Evolutionary conservation across 2,797 vertebrate species (phyloP).

Genomic region (Acipenser ruthenus): DNA sequence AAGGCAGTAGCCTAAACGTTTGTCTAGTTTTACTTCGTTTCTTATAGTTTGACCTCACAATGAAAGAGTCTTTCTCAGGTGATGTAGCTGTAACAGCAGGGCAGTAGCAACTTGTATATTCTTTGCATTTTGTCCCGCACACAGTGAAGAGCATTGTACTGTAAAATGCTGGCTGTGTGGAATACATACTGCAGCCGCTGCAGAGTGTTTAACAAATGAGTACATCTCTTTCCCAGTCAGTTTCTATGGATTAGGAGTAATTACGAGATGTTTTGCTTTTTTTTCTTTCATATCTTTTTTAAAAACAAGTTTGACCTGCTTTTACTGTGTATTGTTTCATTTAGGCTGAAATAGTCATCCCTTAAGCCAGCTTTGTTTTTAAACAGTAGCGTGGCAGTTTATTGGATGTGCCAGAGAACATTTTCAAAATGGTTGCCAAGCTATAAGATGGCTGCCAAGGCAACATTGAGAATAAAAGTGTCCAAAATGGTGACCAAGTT

Average conservation of each 20-base stretch:
- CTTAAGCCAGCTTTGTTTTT: slow-evolving; percentile 62
- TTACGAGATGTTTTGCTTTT: slow-evolving; percentile 8
- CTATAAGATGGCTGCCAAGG: slow-evolving; percentile 95
- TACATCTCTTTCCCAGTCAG: slow-evolving; percentile 4
- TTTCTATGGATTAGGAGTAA: slow-evolving; percentile 3
- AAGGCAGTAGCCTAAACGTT: too few species aligned
- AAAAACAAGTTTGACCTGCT: slow-evolving; percentile 1
- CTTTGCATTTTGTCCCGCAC: too few species aligned
- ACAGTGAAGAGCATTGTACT: too few species aligned
- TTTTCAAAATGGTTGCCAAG: slow-evolving; percentile 95
- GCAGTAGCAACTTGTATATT: too few species aligned
- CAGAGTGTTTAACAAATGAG: not conserved
- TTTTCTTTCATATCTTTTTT: slow-evolving; percentile 6
- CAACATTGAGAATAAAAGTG: slow-evolving; percentile 46
- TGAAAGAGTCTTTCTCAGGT: too few species aligned
- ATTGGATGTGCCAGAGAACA: slow-evolving; percentile 73
- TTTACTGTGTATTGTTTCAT: slow-evolving; percentile 42
- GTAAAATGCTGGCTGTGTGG: too few species aligned
- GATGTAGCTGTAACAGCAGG: too few species aligned
- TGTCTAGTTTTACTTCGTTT: too few species aligned
- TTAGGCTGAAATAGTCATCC: slow-evolving; percentile 47
- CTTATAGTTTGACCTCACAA: too few species aligned
- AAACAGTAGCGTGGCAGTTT: slow-evolving; percentile 61
- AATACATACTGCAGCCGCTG: too few species aligned
- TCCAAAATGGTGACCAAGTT: slow-evolving; percentile 61